These are phyloP conservation scores for Rhinophrynus dorsalis DNA, from an alignment of 2,797 vertebrate species.

Conservation along the genomic window DNA sequence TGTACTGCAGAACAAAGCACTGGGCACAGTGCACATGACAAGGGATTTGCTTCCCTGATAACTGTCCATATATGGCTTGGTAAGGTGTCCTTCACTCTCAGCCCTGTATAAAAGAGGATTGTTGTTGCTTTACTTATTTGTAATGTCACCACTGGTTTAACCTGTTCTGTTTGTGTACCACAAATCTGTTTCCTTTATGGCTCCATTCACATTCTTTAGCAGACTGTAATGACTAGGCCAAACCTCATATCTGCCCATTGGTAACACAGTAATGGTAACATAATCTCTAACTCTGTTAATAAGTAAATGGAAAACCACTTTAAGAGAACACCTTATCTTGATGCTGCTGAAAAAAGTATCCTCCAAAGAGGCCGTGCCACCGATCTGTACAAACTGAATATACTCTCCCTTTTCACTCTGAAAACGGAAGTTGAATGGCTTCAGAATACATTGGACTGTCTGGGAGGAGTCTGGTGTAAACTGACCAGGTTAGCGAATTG, in stretches of 20 bases:
- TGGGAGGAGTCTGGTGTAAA: too few species aligned
- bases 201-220: conserved; percentile 35
- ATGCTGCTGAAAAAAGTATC: neutral
- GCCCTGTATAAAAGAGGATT: too few species aligned
- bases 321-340: conserved; percentile 34
- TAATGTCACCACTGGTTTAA: neutral
- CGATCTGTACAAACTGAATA: neutral
- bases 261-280: conserved; percentile 43
- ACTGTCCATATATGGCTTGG: too few species aligned
- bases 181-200: conserved; percentile 34
- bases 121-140: neutral
- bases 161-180: conserved; percentile 7
- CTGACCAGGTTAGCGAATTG: too few species aligned
- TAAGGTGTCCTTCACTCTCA: too few species aligned
- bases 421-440: too few species aligned
- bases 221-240: conserved; percentile 21
- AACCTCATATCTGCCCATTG: conserved; percentile 24
- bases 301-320: conserved; percentile 40
- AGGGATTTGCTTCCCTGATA: too few species aligned
- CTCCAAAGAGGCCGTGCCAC: neutral
- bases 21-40: too few species aligned
- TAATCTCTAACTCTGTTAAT: conserved; percentile 39
- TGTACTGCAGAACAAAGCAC: too few species aligned
- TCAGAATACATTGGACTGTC: too few species aligned
- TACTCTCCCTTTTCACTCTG: neutral